These are phyloP conservation scores for Papilio gigon DNA, from an alignment of 2,888 invertebrate genomes.

Conservation along the genomic window DNA sequence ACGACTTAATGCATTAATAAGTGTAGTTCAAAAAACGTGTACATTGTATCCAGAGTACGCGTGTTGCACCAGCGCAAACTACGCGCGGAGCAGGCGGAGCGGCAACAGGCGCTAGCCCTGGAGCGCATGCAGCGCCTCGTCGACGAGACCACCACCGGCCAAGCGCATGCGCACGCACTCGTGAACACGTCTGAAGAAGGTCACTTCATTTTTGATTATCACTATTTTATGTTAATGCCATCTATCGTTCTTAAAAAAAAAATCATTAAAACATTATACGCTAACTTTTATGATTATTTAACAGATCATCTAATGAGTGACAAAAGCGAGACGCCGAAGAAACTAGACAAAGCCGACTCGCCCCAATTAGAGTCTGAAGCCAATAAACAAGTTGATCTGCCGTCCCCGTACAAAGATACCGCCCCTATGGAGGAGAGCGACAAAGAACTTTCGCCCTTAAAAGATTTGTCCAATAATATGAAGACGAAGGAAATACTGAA, in stretches of 20 bases:
- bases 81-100: conserved; percentile 87
- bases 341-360: conserved; percentile 57
- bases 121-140: conserved; percentile 80
- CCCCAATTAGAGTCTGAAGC: conserved; percentile 52
- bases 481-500: conserved; percentile 68
- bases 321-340: conserved; percentile 67
- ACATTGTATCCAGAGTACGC: conserved; percentile 78
- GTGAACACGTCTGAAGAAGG: conserved; percentile 37
- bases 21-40: conserved; percentile 80
- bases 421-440: conserved; percentile 59
- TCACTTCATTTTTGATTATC: conserved; percentile 3
- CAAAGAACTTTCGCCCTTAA: conserved; percentile 64
- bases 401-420: conserved; percentile 60
- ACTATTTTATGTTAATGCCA: neutral
- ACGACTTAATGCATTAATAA: no score
- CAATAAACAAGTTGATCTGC: conserved; percentile 52
- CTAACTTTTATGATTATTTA: conserved; percentile 35
- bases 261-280: no score
- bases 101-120: conserved; percentile 79
- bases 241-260: neutral
- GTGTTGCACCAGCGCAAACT: conserved; percentile 89
- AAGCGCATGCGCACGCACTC: conserved; percentile 36
- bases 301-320: conserved; percentile 56
- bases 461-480: conserved; percentile 65
- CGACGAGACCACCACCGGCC: conserved; percentile 65